Evolutionary conservation across 2,113 vertebrate genomes (phyloP), one percentile per base, ranked within the genome.

Genomic region (Tilapia sparmanii): DNA sequence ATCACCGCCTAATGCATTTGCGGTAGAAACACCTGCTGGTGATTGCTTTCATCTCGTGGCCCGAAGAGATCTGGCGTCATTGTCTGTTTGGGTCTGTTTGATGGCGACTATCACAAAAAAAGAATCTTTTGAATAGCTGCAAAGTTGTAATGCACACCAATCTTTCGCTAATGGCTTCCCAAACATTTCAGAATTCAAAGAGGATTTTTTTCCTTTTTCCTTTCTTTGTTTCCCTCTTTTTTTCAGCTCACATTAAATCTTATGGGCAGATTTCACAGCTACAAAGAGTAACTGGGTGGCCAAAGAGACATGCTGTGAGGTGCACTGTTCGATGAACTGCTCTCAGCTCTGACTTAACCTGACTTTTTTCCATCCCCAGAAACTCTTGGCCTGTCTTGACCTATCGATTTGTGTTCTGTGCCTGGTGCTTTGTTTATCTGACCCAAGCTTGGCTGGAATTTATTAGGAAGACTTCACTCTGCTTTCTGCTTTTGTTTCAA

Each of bases 391-490:
- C 89, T 53, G 6, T 80, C 52, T 57, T 45, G 53, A 84, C 87
- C 79, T 88, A 90, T 91, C 3, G 82, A 93, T 94, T 84, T 84
- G 31, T 83, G 54, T 80, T 82, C 57, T 57, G 22, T 82, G 87
- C 59, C 84, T 73, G 89, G 85, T 88, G 84, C 86, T 90, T 84
- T 93, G 90, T 93, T 93, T 92, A 52, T 92, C 90, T 89, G 90
- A 90, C 90, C 87, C 80, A 33, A 35, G 47, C 83, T 81, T 8
- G 29, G 53, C 76, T 76, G 33, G n/a, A 80, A 33, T 91, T 88
- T 87, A 71, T 84, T 73, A 76, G 45, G 86, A 83, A 86, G 55
- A 68, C 78, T 88, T 90, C 50, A 61, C 84, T 83, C 40, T 5
- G 8, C 73, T 86, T 52, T 89, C 76, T 73, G 22, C 38, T 80